phyloP scores from a whole-genome alignment of 1,140 invertebrate species.

The Monochamus saltuarius region DNA sequence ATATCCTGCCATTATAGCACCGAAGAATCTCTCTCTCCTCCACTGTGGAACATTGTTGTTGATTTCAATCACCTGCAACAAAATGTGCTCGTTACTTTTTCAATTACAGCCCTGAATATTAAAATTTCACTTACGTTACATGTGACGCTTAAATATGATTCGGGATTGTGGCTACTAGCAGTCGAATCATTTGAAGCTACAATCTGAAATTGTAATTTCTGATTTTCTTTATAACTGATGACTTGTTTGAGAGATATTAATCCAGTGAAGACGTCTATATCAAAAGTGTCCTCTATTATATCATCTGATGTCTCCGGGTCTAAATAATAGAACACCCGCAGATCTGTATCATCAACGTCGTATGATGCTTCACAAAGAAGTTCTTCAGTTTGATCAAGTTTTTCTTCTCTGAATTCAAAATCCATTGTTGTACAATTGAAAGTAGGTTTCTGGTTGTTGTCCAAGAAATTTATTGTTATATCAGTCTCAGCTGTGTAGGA shows the following conservation, averaged over 20 bases:
- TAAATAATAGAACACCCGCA: conserved; percentile 22
- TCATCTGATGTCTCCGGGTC: conserved; percentile 8
- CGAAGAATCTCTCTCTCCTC: conserved; percentile 18
- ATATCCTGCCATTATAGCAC: conserved; percentile 23
- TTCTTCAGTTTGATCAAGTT: neutral
- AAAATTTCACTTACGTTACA: conserved; percentile 23
- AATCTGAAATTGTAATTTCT: conserved; percentile 29
- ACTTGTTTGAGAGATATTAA: conserved; percentile 13
- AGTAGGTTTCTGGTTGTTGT: conserved; percentile 7
- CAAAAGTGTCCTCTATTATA: conserved; percentile 13
- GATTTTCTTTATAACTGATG: too few relatives aligned
- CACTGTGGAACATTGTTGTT: conserved; percentile 23
- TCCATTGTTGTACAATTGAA: conserved; percentile 3
- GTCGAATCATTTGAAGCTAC: conserved; percentile 50
- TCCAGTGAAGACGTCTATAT: conserved; percentile 15
- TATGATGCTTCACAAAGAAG: neutral
- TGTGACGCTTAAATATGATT: conserved; percentile 13
- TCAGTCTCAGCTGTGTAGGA: neutral
- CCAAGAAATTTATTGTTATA: conserved; percentile 16
- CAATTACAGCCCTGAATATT: neutral
- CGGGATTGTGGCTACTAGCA: neutral
- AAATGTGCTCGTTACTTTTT: conserved; percentile 1
- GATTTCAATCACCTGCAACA: conserved; percentile 22
- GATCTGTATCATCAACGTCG: neutral
- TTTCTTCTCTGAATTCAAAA: conserved; percentile 13